phyloP scores from a whole-genome alignment of 37 sponge, comb jelly and placozoan species.

The Geodia barretti region DNA sequence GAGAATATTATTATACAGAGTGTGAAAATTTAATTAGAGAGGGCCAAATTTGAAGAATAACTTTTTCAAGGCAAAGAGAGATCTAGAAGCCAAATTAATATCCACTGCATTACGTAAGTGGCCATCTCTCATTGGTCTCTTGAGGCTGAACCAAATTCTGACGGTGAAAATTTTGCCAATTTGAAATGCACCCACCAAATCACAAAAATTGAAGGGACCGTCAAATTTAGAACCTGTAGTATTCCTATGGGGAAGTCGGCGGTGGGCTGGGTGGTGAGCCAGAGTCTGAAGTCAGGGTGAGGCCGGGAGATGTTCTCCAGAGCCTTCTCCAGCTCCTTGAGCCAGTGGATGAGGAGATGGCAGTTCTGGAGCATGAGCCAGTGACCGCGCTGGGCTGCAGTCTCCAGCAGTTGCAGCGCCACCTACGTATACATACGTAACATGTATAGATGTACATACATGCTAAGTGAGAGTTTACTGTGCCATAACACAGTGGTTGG shows the following conservation, averaged over 20 bases:
- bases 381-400: constrained; percentile 92
- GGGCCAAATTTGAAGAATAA: too few relatives aligned
- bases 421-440: constrained; percentile 23
- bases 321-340: constrained; percentile 95
- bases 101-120: too few relatives aligned
- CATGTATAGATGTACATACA: background rate
- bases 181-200: too few relatives aligned
- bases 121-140: too few relatives aligned
- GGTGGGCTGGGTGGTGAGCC: constrained; percentile 98
- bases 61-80: too few relatives aligned
- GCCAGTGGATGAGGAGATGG: constrained; percentile 95
- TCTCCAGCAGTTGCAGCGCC: constrained; percentile 94
- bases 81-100: too few relatives aligned
- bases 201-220: too few relatives aligned
- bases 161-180: too few relatives aligned
- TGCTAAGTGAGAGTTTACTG: background rate
- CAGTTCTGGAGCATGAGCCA: constrained; percentile 99
- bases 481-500: too few relatives aligned
- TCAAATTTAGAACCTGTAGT: constrained; percentile 79
- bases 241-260: constrained; percentile 98
- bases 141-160: too few relatives aligned
- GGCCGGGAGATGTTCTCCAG: constrained; percentile 91
- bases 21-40: too few relatives aligned
- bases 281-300: constrained; percentile 98
- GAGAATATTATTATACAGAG: too few relatives aligned